phyloP scores from a whole-genome alignment of 1,140 invertebrate genomes.

The Drosophila setifemur region DNA sequence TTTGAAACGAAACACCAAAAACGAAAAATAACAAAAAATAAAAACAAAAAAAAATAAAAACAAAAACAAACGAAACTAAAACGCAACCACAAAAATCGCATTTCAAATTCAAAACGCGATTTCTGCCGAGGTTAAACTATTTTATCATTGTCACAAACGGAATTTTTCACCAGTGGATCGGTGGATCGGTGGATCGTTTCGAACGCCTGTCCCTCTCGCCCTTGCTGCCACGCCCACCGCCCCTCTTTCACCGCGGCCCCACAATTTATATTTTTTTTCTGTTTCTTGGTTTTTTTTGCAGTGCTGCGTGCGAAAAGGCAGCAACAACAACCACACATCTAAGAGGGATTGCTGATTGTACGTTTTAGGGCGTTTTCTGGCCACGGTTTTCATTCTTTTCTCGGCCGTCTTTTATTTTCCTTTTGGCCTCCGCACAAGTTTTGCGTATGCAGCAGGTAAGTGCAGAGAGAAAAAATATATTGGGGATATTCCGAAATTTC shows the following conservation, averaged over 20 bases:
- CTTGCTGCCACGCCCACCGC: conserved; percentile 31
- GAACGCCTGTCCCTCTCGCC: conserved; percentile 34
- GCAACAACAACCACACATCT: conserved; percentile 40
- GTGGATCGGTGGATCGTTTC: conserved; percentile 49
- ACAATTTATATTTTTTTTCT: too few species aligned
- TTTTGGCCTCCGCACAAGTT: conserved; percentile 57
- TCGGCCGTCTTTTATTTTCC: conserved; percentile 28
- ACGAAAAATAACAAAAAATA: conserved; percentile 50
- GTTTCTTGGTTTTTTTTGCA: conserved; percentile 52
- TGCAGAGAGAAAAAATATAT: neutral
- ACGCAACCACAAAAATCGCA: conserved; percentile 56
- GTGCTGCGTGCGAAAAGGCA: conserved; percentile 79
- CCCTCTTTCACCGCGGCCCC: conserved; percentile 21
- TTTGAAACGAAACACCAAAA: conserved; percentile 69
- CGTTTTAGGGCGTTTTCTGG: conserved; percentile 79
- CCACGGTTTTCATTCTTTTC: conserved; percentile 63
- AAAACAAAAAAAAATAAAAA: conserved; percentile 46
- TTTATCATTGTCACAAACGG: conserved; percentile 81
- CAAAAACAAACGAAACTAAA: conserved; percentile 42
- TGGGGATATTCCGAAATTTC: too few species aligned
- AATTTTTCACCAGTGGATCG: conserved; percentile 76
- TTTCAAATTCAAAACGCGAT: conserved; percentile 81
- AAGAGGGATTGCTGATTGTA: conserved; percentile 48
- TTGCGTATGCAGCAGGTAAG: conserved; percentile 51
- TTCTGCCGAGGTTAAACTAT: conserved; percentile 79